Conservation (phyloP, 2,797 vertebrate species). For the Sebastes taczanowskii region DNA sequence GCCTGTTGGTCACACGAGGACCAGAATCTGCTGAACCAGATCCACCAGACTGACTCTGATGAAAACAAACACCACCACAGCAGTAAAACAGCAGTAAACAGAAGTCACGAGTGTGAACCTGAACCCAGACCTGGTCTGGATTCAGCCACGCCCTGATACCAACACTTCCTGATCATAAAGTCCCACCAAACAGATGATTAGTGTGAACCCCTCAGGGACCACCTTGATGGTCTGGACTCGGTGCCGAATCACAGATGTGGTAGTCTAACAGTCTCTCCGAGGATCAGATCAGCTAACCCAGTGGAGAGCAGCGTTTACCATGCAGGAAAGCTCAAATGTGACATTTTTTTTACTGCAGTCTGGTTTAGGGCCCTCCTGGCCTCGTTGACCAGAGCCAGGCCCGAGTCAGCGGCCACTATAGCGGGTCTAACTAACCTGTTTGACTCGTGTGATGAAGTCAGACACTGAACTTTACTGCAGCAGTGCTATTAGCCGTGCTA, state of each 20-base stretch:
- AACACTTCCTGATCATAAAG: neutral
- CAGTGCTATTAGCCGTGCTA: slow-evolving; percentile 1
- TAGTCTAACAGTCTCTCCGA: too few relatives aligned
- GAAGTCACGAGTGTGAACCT: too few relatives aligned
- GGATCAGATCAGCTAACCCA: too few relatives aligned
- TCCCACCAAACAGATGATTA: too few relatives aligned
- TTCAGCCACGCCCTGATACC: neutral
- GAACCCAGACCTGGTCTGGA: neutral
- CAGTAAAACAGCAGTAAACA: too few relatives aligned
- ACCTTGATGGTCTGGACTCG: too few relatives aligned
- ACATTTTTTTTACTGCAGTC: neutral
- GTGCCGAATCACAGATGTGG: too few relatives aligned
- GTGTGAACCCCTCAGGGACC: too few relatives aligned
- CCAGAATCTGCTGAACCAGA: neutral
- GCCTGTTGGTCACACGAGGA: neutral
- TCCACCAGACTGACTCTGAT: neutral
- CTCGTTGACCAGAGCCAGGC: neutral
- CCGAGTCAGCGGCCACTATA: neutral
- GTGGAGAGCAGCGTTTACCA: neutral
- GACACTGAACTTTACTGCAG: neutral
- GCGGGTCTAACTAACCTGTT: neutral
- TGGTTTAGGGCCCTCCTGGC: neutral
- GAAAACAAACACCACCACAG: neutral
- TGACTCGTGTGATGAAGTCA: neutral
- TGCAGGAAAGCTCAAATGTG: neutral